Evolutionary conservation across 2,888 invertebrate genomes (phyloP), one percentile per base, ranked within the genome.

Genomic region (Oligia latruncula): DNA sequence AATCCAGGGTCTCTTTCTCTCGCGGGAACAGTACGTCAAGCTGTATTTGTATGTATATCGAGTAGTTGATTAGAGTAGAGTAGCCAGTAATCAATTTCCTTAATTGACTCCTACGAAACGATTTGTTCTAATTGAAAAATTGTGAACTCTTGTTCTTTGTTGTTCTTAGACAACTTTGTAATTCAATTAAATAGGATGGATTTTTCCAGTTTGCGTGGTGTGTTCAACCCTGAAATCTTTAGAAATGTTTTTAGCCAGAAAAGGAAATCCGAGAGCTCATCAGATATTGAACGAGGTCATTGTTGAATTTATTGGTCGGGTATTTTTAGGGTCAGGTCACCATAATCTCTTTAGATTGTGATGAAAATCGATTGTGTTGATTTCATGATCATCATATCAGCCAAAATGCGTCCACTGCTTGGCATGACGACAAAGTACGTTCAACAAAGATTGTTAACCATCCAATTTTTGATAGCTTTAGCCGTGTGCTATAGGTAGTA

Each of bases 81-180:
- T 40, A 65, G 35, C 65, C 15, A 60, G 60, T 62, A 70, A 81
- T 67, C 77, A 35, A 84, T 81, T 78, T 81, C 46, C 43, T 71
- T 78, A 78, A 85, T 81, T 87, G 66, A 66, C 74, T 72, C 46
- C 74, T 62, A 81, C 87, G 52, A 65, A 71, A 55, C 70, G 40
- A 71, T 78, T 80, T 67, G 40, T 76, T 65, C 40, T 74, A 87
- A 87, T 85, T 77, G 65, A 83, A 74, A 83, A 74, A 55, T 29
- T n/a, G 78, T 62, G n/a, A 35, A 58, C 35, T 70, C 66, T 11
- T 78, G 49, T 68, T 60, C 17, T 55, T 75, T 55, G 49, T 66
- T 65, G n/a, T 66, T 72, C n/a, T 35, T 40, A 17, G 43, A 6
- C 17, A 60, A 46, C 40, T 68, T 82, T 65, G n/a, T 77, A 35